phyloP scores from a whole-genome alignment of 2,113 vertebrate genomes.

The Ahaetulla prasina region DNA sequence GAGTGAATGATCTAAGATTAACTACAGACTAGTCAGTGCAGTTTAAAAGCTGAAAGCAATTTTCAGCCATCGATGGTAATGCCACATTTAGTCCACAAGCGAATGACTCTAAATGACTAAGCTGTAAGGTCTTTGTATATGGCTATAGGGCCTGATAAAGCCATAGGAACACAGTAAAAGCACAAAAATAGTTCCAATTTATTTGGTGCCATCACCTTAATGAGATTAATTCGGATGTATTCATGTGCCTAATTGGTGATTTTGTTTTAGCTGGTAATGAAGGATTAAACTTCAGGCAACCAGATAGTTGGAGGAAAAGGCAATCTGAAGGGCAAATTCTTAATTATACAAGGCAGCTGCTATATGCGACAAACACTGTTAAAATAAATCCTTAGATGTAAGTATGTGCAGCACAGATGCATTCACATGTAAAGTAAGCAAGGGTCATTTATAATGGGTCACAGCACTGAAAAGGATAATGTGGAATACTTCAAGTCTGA shows the following conservation, averaged over 20 bases:
- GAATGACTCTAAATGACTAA: conserved; percentile 85
- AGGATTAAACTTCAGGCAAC: conserved; percentile 83
- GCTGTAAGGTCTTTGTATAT: conserved; percentile 81
- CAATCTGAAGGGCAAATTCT: conserved; percentile 61
- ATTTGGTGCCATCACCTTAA: conserved; percentile 86
- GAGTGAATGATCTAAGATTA: conserved; percentile 88
- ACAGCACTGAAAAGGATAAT: background rate
- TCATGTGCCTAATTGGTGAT: conserved; percentile 85
- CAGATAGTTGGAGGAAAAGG: conserved; percentile 63
- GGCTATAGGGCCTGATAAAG: conserved; percentile 84
- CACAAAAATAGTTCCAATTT: conserved; percentile 85
- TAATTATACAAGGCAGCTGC: conserved; percentile 68
- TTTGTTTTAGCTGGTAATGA: conserved; percentile 85
- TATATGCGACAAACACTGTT: conserved; percentile 49
- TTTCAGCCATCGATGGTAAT: conserved; percentile 84
- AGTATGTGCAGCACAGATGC: background rate
- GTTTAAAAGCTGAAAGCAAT: conserved; percentile 88
- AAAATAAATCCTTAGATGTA: conserved; percentile 33
- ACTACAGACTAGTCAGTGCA: conserved; percentile 86
- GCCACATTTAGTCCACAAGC: conserved; percentile 83
- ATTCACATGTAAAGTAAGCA: background rate
- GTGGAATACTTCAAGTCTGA: background rate
- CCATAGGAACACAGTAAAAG: conserved; percentile 82
- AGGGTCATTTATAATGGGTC: background rate
- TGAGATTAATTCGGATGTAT: conserved; percentile 84